Percentiles rank a stretch among this genome's conserved stretches.
Conservation (phyloP, 2,113 vertebrate species). For the Phycodurus eques region DNA sequence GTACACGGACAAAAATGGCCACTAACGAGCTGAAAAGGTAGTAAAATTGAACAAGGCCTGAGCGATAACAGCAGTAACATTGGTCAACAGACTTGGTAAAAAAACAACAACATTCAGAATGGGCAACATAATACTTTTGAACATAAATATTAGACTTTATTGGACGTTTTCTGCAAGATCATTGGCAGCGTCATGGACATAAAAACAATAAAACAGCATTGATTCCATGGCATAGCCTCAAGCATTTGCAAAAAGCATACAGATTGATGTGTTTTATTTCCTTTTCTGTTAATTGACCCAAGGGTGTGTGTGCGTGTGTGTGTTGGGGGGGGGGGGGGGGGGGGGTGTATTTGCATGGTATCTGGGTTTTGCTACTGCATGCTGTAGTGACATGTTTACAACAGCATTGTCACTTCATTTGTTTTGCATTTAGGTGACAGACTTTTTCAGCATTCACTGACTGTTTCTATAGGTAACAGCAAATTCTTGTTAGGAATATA, state of each 20-base stretch:
- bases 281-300: not conserved
- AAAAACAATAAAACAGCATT: conserved; percentile 4
- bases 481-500: not conserved
- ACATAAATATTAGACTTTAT: not conserved
- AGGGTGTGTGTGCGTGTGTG: no score
- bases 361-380: not conserved
- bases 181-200: not conserved
- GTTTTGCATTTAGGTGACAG: not conserved
- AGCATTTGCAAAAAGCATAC: not conserved
- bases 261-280: not conserved
- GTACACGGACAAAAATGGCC: no score
- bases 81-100: no score
- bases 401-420: not conserved
- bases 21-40: no score
- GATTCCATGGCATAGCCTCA: not conserved
- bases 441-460: not conserved
- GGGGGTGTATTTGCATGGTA: not conserved
- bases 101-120: not conserved
- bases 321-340: no score
- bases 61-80: no score
- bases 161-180: not conserved
- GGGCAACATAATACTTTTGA: not conserved
- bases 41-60: no score
- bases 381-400: not conserved
- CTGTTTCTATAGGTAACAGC: not conserved